These are phyloP conservation scores for Fabriciana adippe DNA, from an alignment of 2,888 invertebrate genomes.

Conservation along the genomic window DNA sequence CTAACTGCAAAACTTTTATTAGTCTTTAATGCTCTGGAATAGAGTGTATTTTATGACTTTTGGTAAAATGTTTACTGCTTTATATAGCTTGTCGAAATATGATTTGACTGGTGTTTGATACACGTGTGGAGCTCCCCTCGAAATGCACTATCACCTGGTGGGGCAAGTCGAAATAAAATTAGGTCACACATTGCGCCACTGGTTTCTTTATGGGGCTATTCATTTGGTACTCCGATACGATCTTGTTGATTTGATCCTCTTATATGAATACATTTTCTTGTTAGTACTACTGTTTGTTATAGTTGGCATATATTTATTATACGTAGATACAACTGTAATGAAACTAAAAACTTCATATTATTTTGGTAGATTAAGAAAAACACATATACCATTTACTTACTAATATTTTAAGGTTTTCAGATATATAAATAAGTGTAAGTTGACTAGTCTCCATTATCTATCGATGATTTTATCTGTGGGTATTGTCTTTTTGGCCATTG, in stretches of 20 bases:
- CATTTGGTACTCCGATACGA: constrained; percentile 30
- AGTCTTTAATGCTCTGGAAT: neutral
- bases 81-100: constrained; percentile 43
- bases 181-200: constrained; percentile 74
- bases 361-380: too few species aligned
- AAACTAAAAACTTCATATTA: too few species aligned
- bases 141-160: constrained; percentile 77
- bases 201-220: constrained; percentile 49
- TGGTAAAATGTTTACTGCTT: constrained; percentile 11
- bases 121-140: constrained; percentile 66
- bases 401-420: too few species aligned
- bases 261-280: constrained; percentile 17
- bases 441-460: too few species aligned
- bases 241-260: constrained; percentile 29
- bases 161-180: constrained; percentile 60
- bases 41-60: constrained; percentile 26
- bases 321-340: neutral
- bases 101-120: constrained; percentile 59
- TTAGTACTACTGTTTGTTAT: neutral
- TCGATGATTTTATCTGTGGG: too few species aligned
- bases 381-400: too few species aligned
- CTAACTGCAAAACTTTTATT: constrained; percentile 4
- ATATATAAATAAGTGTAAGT: too few species aligned
- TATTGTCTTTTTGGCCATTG: too few species aligned
- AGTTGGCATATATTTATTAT: neutral